Evolutionary conservation across 1,140 invertebrate genomes (phyloP), one percentile per base, ranked within the genome.

Genomic region (Sycophila sp.): DNA sequence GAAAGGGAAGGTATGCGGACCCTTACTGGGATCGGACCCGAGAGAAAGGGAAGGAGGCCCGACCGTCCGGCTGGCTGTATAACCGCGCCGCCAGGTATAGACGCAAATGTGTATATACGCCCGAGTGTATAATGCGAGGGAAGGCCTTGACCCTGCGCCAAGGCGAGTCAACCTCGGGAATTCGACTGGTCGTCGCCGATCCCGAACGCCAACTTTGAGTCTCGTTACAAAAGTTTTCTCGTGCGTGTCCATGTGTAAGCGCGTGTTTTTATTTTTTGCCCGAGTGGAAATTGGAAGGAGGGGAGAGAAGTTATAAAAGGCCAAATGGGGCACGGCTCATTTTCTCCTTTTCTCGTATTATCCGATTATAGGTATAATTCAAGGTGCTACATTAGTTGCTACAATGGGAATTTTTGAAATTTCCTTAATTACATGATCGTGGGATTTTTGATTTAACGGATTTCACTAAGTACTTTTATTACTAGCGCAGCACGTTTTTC

Each of bases 61-160:
- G 53, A 34, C 74, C 59, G 53, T 75, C 62, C 19, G 63, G 49
- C 19, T 34, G 4, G 40, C n/a, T n/a, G n/a, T n/a, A n/a, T n/a
- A n/a, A n/a, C n/a, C 40, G 58, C 28, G 56, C 73, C 67, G 68
- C 15, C 40, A 17, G 40, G 40, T 47, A 47, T 19, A 47, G 64
- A 70, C 40, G 56, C 71, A 76, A 69, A 74, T 75, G n/a, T n/a
- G n/a, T n/a, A n/a, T n/a, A n/a, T n/a, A n/a, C n/a, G n/a, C n/a
- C n/a, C n/a, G n/a, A 75, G 71, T 65, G 70, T 69, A 70, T 74
- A n/a, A 71, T 58, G 71, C 42, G 69, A 78, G 42, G 19, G 75
- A 78, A n/a, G n/a, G n/a, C 80, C 80, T 81, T 82, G 80, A 81
- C 76, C 80, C 77, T 73, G 73, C n/a, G 75, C 70, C 75, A 73